These are phyloP conservation scores for Leucophenga varia DNA, from an alignment of 1,140 invertebrate genomes.

Conservation along the genomic window DNA sequence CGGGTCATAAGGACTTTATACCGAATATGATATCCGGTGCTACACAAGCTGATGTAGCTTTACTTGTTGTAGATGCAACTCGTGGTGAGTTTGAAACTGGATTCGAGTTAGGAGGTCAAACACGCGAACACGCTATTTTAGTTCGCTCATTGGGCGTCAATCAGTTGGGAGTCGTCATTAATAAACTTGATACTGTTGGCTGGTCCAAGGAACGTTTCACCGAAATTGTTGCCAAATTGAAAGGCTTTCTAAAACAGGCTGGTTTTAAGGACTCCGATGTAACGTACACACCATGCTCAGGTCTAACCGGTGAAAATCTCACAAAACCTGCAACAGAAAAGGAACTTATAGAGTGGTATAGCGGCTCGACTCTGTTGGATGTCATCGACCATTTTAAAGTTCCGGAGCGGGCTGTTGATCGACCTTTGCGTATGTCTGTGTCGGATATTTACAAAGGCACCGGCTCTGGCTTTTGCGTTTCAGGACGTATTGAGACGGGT, in stretches of 20 bases:
- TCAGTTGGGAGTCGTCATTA: conserved; percentile 82
- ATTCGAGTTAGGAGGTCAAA: conserved; percentile 96
- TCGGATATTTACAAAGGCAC: conserved; percentile 95
- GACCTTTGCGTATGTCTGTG: conserved; percentile 88
- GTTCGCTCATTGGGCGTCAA: conserved; percentile 88
- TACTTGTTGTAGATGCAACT: conserved; percentile 94
- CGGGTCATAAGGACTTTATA: conserved; percentile 98
- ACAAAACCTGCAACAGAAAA: conserved; percentile 68
- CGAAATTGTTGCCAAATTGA: conserved; percentile 84
- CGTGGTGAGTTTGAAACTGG: conserved; percentile 98
- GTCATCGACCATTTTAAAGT: conserved; percentile 85
- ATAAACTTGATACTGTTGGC: conserved; percentile 80
- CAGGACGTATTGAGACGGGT: conserved; percentile 90
- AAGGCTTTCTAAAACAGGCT: conserved; percentile 89
- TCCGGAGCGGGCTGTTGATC: conserved; percentile 80
- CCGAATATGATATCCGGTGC: conserved; percentile 99
- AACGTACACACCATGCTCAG: conserved; percentile 93
- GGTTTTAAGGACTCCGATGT: conserved; percentile 90
- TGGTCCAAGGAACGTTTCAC: conserved; percentile 82
- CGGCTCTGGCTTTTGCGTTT: conserved; percentile 83
- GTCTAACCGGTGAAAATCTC: conserved; percentile 91
- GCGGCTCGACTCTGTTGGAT: conserved; percentile 76
- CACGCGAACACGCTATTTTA: conserved; percentile 93
- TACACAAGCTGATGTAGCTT: conserved; percentile 94
- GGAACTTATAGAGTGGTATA: conserved; percentile 79